phyloP scores from a whole-genome alignment of 2,888 invertebrate genomes.

The Argyresthia albistria region DNA sequence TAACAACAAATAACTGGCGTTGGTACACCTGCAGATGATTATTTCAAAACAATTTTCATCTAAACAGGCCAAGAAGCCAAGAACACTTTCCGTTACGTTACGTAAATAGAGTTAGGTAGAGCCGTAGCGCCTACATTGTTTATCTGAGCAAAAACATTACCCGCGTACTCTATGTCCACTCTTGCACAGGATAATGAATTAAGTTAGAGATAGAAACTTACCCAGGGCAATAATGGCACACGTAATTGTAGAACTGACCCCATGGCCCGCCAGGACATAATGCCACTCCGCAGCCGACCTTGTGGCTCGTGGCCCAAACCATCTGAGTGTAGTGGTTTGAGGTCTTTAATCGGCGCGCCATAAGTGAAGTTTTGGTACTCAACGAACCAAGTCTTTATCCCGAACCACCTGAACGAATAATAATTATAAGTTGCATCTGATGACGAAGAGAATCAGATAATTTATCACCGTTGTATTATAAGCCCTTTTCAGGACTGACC shows the following conservation, averaged over 20 bases:
- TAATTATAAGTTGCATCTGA: too few species aligned
- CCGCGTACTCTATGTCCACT: background rate
- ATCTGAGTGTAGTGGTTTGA: slow-evolving; percentile 85
- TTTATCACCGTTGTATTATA: too few species aligned
- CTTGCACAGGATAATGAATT: background rate
- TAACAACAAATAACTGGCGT: too few species aligned
- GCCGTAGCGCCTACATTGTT: slow-evolving; percentile 4
- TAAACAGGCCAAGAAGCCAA: too few species aligned
- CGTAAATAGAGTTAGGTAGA: too few species aligned
- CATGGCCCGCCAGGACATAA: slow-evolving; percentile 76
- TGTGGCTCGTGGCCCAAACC: slow-evolving; percentile 85
- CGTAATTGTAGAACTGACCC: slow-evolving; percentile 82
- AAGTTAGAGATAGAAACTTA: slow-evolving; percentile 50
- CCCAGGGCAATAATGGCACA: slow-evolving; percentile 90
- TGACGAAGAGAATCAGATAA: too few species aligned
- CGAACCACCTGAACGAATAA: slow-evolving; percentile 78
- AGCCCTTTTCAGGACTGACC: too few species aligned
- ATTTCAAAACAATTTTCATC: too few species aligned
- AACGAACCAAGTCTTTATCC: slow-evolving; percentile 83
- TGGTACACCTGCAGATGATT: too few species aligned
- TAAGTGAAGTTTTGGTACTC: slow-evolving; percentile 83
- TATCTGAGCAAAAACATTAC: background rate
- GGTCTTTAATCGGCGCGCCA: slow-evolving; percentile 72
- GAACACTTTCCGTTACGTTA: too few species aligned
- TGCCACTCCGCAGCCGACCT: slow-evolving; percentile 83